Conservation (phyloP, 2,888 invertebrate species). For the Amphiduros pacificus region DNA sequence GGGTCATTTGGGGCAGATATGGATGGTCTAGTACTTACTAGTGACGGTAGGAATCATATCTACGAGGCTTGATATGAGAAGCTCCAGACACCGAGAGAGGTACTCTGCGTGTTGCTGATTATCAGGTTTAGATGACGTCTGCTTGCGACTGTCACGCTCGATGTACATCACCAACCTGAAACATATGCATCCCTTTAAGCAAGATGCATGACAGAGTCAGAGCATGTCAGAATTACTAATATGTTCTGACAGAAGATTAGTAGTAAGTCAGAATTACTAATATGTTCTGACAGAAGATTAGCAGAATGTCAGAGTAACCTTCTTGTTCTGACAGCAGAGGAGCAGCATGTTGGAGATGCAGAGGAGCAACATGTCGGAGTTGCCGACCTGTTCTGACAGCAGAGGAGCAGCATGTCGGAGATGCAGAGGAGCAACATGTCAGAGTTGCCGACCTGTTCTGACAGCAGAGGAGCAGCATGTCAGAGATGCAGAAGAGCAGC, state of each 20-base stretch:
- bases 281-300: too few relatives aligned
- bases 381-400: too few relatives aligned
- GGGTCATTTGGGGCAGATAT: too few relatives aligned
- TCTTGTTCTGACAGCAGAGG: constrained; percentile 50
- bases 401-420: too few relatives aligned
- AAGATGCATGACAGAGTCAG: too few relatives aligned
- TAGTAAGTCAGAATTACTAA: too few relatives aligned
- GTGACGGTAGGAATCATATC: constrained; percentile 34
- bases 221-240: too few relatives aligned
- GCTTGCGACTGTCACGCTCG: constrained; percentile 53
- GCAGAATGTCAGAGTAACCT: too few relatives aligned
- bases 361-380: too few relatives aligned
- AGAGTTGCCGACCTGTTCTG: constrained; percentile 54
- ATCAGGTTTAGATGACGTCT: constrained; percentile 44
- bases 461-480: constrained; percentile 46
- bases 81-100: constrained; percentile 49
- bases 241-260: too few relatives aligned
- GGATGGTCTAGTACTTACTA: constrained; percentile 17
- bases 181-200: too few relatives aligned
- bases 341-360: constrained; percentile 46
- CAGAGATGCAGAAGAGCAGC: constrained; percentile 43
- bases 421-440: too few relatives aligned
- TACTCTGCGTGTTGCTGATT: constrained; percentile 43
- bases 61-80: constrained; percentile 43
- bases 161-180: constrained; percentile 57